These are phyloP conservation scores for Takifugu ocellatus DNA, from an alignment of 2,797 vertebrate genomes.

Conservation along the genomic window DNA sequence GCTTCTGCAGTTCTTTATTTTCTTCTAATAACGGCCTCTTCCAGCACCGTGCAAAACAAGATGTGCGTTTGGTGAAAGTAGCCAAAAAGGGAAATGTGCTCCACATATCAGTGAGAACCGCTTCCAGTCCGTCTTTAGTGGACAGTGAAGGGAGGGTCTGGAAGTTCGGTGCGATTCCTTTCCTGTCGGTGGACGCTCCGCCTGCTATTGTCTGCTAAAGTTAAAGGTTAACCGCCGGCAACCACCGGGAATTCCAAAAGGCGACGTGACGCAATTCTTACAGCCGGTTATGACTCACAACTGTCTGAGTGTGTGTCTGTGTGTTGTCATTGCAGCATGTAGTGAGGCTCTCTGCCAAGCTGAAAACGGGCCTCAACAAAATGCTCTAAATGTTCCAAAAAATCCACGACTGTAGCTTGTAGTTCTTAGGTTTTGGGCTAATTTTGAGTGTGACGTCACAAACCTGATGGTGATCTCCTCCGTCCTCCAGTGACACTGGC, in stretches of 20 bases:
- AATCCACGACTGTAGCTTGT: too few species aligned
- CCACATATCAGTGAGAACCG: too few species aligned
- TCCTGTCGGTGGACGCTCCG: too few species aligned
- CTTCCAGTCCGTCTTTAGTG: too few species aligned
- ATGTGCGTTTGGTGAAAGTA: too few species aligned
- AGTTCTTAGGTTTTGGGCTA: too few species aligned
- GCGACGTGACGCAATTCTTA: not conserved
- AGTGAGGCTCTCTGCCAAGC: not conserved
- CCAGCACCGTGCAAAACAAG: too few species aligned
- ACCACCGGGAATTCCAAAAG: not conserved
- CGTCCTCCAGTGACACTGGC: constrained; percentile 35
- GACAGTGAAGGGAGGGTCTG: too few species aligned
- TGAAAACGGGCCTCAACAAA: not conserved
- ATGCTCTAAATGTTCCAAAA: not conserved
- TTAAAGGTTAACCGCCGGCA: constrained; percentile 2
- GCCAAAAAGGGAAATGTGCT: too few species aligned
- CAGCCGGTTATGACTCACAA: not conserved
- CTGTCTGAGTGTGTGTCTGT: not conserved
- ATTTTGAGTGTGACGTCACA: not conserved
- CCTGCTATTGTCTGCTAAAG: too few species aligned
- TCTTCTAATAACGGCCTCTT: not conserved
- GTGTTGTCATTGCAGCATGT: not conserved
- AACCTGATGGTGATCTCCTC: not conserved
- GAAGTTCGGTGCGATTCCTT: too few species aligned
- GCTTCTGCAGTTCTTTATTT: not conserved